Conservation (phyloP, 2,113 vertebrate species). For the Tamias sibiricus region DNA sequence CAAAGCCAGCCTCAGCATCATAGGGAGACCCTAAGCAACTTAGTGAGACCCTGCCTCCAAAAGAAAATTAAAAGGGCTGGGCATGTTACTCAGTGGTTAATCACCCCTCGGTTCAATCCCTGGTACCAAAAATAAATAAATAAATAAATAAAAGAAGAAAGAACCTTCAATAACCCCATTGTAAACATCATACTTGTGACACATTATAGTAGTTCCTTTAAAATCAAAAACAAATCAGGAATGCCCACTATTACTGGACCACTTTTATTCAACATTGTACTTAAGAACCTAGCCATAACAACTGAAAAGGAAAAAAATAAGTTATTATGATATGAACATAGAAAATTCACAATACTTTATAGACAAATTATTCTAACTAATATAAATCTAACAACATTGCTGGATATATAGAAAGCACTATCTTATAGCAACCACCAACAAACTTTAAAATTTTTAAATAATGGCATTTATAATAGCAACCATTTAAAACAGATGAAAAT, state of each 20-base stretch:
- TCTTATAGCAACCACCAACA: not conserved
- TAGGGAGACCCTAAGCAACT: too few relatives aligned
- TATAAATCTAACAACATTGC: not conserved
- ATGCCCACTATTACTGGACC: not conserved
- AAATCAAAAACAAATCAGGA: slow-evolving; percentile 11
- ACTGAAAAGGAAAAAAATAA: not conserved
- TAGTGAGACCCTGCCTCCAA: too few relatives aligned
- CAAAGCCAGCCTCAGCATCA: too few relatives aligned
- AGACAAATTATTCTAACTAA: not conserved
- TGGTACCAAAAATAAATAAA: not conserved
- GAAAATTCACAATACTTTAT: not conserved
- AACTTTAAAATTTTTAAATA: not conserved
- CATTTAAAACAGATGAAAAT: not conserved
- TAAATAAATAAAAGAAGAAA: too few relatives aligned
- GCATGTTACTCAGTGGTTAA: too few relatives aligned
- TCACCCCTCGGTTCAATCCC: too few relatives aligned
- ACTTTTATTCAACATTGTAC: not conserved
- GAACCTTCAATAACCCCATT: not conserved
- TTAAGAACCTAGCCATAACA: not conserved
- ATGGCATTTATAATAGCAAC: not conserved
- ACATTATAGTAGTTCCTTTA: not conserved
- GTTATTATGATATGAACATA: not conserved
- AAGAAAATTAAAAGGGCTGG: too few relatives aligned
- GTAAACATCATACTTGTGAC: not conserved
- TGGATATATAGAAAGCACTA: not conserved